phyloP scores from a whole-genome alignment of 2,113 vertebrate genomes.

The Trogon melanurus region DNA sequence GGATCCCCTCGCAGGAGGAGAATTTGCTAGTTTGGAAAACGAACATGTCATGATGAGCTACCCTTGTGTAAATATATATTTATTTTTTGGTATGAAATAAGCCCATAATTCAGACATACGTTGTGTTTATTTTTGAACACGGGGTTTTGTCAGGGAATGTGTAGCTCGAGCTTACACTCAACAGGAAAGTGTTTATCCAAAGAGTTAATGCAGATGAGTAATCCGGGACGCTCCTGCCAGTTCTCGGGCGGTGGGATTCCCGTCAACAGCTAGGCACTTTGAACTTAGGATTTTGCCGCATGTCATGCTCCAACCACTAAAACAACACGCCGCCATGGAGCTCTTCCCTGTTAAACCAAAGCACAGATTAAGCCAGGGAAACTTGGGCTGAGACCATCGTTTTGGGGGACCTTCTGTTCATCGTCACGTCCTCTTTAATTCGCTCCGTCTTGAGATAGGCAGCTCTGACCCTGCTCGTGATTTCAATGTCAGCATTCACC shows the following conservation, averaged over 20 bases:
- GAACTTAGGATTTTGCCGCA: conserved; percentile 75
- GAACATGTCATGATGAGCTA: neutral
- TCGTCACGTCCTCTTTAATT: neutral
- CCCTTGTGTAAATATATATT: conserved; percentile 40
- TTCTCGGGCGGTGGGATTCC: conserved; percentile 73
- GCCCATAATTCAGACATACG: conserved; percentile 16
- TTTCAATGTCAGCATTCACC: neutral
- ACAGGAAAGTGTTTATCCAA: conserved; percentile 67
- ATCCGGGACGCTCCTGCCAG: conserved; percentile 65
- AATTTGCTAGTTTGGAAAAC: neutral
- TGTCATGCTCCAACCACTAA: conserved; percentile 76
- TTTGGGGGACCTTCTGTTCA: conserved; percentile 11
- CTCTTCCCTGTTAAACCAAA: conserved; percentile 65
- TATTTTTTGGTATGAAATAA: conserved; percentile 6
- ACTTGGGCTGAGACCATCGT: conserved; percentile 36
- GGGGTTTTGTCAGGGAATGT: conserved; percentile 58
- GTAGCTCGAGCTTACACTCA: conserved; percentile 26
- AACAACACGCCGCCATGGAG: conserved; percentile 61
- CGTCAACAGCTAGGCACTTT: conserved; percentile 74
- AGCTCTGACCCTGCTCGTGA: neutral
- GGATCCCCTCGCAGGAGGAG: neutral
- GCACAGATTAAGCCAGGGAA: conserved; percentile 66
- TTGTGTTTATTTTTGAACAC: conserved; percentile 64
- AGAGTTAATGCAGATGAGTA: conserved; percentile 73
- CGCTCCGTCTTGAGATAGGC: neutral